phyloP scores from a whole-genome alignment of 2,888 invertebrate genomes.

The Nesidiocoris tenuis region DNA sequence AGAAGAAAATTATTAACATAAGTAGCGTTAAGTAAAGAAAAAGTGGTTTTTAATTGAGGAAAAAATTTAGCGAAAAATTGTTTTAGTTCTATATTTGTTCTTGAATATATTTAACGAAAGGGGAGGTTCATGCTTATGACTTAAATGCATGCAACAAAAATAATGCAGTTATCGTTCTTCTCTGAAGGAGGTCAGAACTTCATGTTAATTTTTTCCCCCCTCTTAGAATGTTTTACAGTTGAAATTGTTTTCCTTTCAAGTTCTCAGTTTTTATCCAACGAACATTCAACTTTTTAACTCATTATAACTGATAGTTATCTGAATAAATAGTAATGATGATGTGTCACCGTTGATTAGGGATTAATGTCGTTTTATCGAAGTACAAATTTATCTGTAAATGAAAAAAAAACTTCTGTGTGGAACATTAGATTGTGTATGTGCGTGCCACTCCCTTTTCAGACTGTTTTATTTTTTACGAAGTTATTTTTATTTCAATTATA shows the following conservation, averaged over 20 bases:
- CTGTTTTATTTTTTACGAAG: conserved; percentile 42
- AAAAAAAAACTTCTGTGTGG: conserved; percentile 17
- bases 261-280: neutral
- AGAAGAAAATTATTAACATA: neutral
- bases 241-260: too few species aligned
- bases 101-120: conserved; percentile 1
- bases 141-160: neutral
- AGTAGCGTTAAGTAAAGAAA: neutral
- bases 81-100: neutral
- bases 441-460: conserved; percentile 43
- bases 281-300: neutral
- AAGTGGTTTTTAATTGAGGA: neutral
- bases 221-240: too few species aligned
- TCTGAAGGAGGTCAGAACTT: too few species aligned
- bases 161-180: too few species aligned
- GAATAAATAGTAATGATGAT: neutral
- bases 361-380: conserved; percentile 15
- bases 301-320: neutral
- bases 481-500: conserved; percentile 39
- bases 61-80: neutral
- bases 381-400: conserved; percentile 35
- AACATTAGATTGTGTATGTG: conserved; percentile 25
- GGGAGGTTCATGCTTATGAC: neutral
- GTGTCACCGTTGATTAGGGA: conserved; percentile 10
- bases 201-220: too few species aligned